These are phyloP conservation scores for Paralichthys olivaceus DNA, from an alignment of 2,113 vertebrate genomes.

Conservation along the genomic window DNA sequence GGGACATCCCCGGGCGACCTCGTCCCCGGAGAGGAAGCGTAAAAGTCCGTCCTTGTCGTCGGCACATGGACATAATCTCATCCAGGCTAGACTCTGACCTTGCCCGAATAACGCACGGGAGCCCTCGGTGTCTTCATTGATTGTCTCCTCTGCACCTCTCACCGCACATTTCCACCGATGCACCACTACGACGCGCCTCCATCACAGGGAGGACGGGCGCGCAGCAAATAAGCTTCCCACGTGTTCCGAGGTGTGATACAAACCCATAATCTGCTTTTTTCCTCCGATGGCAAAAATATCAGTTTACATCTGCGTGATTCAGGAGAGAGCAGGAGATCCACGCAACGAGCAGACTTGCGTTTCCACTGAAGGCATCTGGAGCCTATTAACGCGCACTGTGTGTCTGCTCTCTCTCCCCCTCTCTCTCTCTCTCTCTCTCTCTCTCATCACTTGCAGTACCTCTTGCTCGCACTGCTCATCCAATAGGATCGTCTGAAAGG, in stretches of 20 bases:
- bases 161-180: conserved; percentile 61
- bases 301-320: not conserved
- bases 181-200: conserved; percentile 64
- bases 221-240: conserved; percentile 62
- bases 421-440: conserved; percentile 20
- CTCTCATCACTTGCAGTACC: conserved; percentile 40
- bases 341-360: conserved; percentile 21
- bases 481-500: conserved; percentile 65
- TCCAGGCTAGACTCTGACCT: conserved; percentile 61
- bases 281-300: not conserved
- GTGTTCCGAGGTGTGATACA: conserved; percentile 44
- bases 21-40: conserved; percentile 56
- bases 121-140: conserved; percentile 60
- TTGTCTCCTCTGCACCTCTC: conserved; percentile 55
- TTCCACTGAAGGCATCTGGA: conserved; percentile 71
- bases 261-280: conserved; percentile 37
- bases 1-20: conserved; percentile 60
- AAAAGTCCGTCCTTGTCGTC: conserved; percentile 62
- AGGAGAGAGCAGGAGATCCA: not conserved
- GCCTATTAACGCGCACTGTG: conserved; percentile 54
- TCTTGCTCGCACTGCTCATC: conserved; percentile 39
- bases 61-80: conserved; percentile 67
- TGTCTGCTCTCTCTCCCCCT: conserved; percentile 8
- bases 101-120: conserved; percentile 41
- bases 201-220: conserved; percentile 65